A percentile compares a stretch with the other conserved stretches of the same genome.
These are phyloP conservation scores for Cynaeus angustus DNA, from an alignment of 2,888 invertebrate genomes.

Conservation along the genomic window DNA sequence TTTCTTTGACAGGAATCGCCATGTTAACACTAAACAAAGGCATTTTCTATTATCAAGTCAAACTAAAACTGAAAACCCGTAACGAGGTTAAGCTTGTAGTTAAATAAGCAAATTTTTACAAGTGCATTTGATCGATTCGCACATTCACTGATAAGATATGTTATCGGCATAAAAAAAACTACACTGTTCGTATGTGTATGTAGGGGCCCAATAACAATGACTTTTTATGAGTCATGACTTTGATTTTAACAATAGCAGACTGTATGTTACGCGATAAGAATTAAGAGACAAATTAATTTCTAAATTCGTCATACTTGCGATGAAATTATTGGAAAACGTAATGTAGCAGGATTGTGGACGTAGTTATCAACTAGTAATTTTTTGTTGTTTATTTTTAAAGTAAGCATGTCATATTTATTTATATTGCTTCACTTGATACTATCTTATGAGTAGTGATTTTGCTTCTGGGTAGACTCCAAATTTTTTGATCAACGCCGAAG, in stretches of 20 bases:
- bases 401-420: no score
- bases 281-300: conserved; percentile 2
- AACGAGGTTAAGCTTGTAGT: background rate
- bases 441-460: conserved; percentile 17
- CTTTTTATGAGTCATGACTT: conserved; percentile 16
- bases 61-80: background rate
- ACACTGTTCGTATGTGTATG: background rate
- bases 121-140: conserved; percentile 18
- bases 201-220: conserved; percentile 10
- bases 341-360: no score
- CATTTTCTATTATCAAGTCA: background rate
- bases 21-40: conserved; percentile 34
- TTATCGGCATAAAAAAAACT: conserved; percentile 6
- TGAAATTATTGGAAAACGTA: background rate
- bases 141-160: conserved; percentile 19
- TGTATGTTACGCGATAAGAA: conserved; percentile 32
- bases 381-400: no score
- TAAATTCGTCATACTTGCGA: conserved; percentile 4
- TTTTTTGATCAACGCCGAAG: conserved; percentile 58
- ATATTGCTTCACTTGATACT: conserved; percentile 26
- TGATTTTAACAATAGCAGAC: conserved; percentile 25
- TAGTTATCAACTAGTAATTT: no score
- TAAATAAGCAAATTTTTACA: background rate
- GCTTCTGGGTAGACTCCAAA: conserved; percentile 32
- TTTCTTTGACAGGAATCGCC: conserved; percentile 41